Evolutionary conservation across 1,140 invertebrate genomes (phyloP).

Genomic region (Aphidius gifuensis): DNA sequence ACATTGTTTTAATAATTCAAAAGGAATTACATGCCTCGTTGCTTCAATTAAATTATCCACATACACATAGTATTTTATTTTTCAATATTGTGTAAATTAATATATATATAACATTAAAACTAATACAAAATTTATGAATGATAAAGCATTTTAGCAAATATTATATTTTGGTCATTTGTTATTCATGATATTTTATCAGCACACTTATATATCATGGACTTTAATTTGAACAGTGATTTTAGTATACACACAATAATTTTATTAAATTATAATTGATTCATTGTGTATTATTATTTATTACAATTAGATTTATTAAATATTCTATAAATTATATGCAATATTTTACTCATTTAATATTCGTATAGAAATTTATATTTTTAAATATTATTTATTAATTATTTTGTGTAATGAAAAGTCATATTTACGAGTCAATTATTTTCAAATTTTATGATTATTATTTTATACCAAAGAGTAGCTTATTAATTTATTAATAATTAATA

Average conservation of each 20-base stretch:
- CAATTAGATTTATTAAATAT: conserved; percentile 8
- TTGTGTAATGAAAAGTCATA: background rate
- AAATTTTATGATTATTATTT: no score
- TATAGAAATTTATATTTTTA: background rate
- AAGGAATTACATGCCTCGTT: no score
- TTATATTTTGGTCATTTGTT: conserved; percentile 28
- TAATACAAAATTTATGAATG: no score
- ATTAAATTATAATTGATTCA: conserved; percentile 48
- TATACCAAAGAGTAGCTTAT: no score
- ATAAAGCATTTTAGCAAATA: conserved; percentile 32
- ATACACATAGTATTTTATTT: no score
- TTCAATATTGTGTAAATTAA: no score
- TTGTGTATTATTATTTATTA: conserved; percentile 35
- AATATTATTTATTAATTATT: background rate
- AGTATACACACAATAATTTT: conserved; percentile 35
- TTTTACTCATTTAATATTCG: background rate
- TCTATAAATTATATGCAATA: background rate
- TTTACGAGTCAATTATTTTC: background rate
- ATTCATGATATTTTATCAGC: conserved; percentile 31
- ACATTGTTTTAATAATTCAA: no score
- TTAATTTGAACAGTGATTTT: conserved; percentile 24
- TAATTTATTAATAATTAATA: no score
- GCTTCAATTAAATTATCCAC: no score
- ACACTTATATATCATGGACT: conserved; percentile 28
- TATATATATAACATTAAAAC: no score